A percentile compares a stretch with the other conserved stretches of the same genome.
These are phyloP conservation scores for Phodopus roborovskii DNA, from an alignment of 2,113 vertebrate genomes.

Conservation along the genomic window DNA sequence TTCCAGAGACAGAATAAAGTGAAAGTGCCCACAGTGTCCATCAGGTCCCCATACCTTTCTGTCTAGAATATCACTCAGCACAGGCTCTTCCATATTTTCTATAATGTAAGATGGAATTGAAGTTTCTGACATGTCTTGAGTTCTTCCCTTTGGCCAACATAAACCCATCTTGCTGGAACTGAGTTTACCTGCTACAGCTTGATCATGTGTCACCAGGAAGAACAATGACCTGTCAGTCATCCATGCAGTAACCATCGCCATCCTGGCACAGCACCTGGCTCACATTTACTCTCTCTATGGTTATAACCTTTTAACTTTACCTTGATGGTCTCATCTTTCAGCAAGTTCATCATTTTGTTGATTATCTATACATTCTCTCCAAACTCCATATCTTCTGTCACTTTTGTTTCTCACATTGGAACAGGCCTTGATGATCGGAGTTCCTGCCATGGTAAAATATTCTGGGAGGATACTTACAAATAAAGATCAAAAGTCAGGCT, in stretches of 20 bases:
- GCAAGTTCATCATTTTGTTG: conserved; percentile 34
- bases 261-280: conserved; percentile 23
- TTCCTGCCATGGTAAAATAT: not conserved
- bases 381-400: conserved; percentile 38
- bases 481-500: not conserved
- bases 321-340: conserved; percentile 65
- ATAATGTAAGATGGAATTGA: not conserved
- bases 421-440: not conserved
- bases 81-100: not conserved
- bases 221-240: conserved; percentile 51
- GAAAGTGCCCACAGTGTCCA: not conserved
- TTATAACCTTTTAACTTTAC: conserved; percentile 54
- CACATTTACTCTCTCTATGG: conserved; percentile 34
- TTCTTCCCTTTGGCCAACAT: not conserved
- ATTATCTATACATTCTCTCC: conserved; percentile 54
- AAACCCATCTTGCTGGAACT: not conserved
- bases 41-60: not conserved
- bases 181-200: conserved; percentile 20
- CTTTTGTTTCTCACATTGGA: conserved; percentile 1
- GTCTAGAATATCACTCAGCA: not conserved
- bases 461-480: conserved; percentile 25
- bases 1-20: not conserved
- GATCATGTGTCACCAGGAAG: not conserved
- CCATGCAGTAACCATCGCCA: conserved; percentile 57
- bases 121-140: not conserved